These are phyloP conservation scores for Contarinia nasturtii DNA, from an alignment of 1,140 invertebrate genomes.

Conservation along the genomic window DNA sequence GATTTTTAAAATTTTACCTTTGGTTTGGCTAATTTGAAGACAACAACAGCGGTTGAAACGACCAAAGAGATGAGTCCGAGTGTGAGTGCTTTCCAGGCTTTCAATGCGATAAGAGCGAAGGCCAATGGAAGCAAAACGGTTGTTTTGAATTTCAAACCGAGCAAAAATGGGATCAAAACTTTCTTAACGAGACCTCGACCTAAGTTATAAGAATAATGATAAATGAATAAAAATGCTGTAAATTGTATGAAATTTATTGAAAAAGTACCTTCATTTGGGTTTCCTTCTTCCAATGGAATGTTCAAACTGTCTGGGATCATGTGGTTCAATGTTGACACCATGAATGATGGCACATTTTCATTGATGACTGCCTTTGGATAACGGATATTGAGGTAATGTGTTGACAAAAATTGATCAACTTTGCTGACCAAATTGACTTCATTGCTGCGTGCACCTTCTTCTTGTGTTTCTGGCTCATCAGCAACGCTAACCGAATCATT, in stretches of 20 bases:
- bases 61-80: slow-evolving; percentile 66
- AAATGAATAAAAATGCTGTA: slow-evolving; percentile 10
- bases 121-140: slow-evolving; percentile 60
- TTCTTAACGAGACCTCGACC: slow-evolving; percentile 65
- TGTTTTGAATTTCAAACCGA: slow-evolving; percentile 68
- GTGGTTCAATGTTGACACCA: slow-evolving; percentile 44
- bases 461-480: slow-evolving; percentile 1
- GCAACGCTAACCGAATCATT: slow-evolving; percentile 24
- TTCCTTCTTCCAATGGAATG: slow-evolving; percentile 41
- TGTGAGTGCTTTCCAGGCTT: slow-evolving; percentile 73
- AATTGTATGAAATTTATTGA: slow-evolving; percentile 7
- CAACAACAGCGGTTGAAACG: slow-evolving; percentile 56
- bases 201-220: slow-evolving; percentile 11
- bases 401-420: slow-evolving; percentile 41
- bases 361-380: slow-evolving; percentile 36
- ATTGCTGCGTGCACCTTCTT: slow-evolving; percentile 2
- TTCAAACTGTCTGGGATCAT: slow-evolving; percentile 39
- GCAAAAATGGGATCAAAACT: slow-evolving; percentile 60
- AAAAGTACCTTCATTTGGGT: slow-evolving; percentile 33
- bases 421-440: slow-evolving; percentile 32
- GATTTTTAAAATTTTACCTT: slow-evolving; percentile 30
- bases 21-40: slow-evolving; percentile 68
- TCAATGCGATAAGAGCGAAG: slow-evolving; percentile 59
- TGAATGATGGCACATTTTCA: slow-evolving; percentile 30
- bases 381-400: slow-evolving; percentile 39